Conservation (phyloP, 2,797 vertebrate genomes). For the Petrocephalus schoutedeni region DNA sequence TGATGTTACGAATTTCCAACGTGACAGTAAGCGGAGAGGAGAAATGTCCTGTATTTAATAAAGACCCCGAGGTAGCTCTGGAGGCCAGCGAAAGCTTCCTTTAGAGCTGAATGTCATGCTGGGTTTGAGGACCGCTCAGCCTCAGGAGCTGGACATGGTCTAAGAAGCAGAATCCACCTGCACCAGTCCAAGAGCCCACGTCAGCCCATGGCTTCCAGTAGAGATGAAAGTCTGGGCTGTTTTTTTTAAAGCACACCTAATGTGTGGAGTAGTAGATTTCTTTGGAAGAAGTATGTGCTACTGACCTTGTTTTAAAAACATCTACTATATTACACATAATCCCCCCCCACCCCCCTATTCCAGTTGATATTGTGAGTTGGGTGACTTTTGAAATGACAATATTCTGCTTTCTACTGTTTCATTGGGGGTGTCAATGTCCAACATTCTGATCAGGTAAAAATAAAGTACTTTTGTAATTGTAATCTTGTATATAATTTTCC, state of each 20-base stretch:
- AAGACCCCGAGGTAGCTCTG: background rate
- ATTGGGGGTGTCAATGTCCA: background rate
- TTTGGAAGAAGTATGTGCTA: background rate
- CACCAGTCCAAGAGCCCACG: background rate
- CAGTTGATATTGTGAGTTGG: background rate
- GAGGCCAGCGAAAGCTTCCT: background rate
- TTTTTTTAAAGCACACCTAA: background rate
- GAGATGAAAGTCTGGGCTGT: background rate
- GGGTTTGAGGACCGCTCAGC: too few relatives aligned
- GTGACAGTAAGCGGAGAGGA: background rate
- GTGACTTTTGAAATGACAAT: background rate
- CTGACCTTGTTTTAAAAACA: background rate
- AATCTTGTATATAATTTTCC: background rate
- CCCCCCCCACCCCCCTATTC: background rate
- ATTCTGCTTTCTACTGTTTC: background rate
- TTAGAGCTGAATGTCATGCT: too few relatives aligned
- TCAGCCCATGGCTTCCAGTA: background rate
- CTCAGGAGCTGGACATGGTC: too few relatives aligned
- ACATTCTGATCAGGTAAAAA: background rate
- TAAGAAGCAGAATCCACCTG: background rate
- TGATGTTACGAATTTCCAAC: conserved; percentile 39
- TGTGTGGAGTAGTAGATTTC: background rate
- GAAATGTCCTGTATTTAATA: conserved; percentile 9
- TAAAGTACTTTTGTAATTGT: conserved; percentile 7
- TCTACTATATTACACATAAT: background rate